These are phyloP conservation scores for Drosophila kanekoi DNA, from an alignment of 2,888 invertebrate species.

Conservation along the genomic window DNA sequence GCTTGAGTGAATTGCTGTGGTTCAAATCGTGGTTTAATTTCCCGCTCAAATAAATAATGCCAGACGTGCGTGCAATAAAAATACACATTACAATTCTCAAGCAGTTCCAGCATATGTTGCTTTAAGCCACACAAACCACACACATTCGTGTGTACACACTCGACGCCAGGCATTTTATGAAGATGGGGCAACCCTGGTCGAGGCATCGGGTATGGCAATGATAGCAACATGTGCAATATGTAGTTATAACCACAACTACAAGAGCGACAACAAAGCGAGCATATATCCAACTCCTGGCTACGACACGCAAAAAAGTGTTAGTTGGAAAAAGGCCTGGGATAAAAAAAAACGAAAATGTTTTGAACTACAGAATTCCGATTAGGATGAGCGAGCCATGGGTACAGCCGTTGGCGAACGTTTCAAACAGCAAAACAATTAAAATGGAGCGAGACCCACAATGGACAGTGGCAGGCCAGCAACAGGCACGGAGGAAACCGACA, in stretches of 20 bases:
- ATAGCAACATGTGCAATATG: conserved; percentile 46
- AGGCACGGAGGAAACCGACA: conserved; percentile 34
- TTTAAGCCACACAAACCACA: conserved; percentile 22
- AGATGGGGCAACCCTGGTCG: conserved; percentile 5
- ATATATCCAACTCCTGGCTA: background rate
- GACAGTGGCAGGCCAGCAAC: conserved; percentile 39
- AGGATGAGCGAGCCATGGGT: conserved; percentile 23
- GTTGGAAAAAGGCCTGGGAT: conserved; percentile 4
- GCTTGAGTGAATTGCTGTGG: too few relatives aligned
- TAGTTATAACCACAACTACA: conserved; percentile 49
- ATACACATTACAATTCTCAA: conserved; percentile 5
- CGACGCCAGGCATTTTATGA: conserved; percentile 12
- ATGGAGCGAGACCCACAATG: conserved; percentile 32
- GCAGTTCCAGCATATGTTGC: background rate
- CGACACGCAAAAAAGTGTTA: conserved; percentile 22
- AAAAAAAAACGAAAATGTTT: conserved; percentile 5
- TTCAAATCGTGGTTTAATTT: background rate
- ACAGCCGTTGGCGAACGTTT: conserved; percentile 20
- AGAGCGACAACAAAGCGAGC: conserved; percentile 15
- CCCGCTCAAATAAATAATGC: background rate
- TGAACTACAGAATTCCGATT: conserved; percentile 41
- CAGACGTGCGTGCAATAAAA: background rate
- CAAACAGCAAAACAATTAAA: conserved; percentile 65
- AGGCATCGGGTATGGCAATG: conserved; percentile 20
- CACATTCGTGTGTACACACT: conserved; percentile 8